A percentile compares a stretch with the other conserved stretches of the same genome.
Conservation (phyloP, 2,888 invertebrate species). For the Coleophora flavipennella region DNA sequence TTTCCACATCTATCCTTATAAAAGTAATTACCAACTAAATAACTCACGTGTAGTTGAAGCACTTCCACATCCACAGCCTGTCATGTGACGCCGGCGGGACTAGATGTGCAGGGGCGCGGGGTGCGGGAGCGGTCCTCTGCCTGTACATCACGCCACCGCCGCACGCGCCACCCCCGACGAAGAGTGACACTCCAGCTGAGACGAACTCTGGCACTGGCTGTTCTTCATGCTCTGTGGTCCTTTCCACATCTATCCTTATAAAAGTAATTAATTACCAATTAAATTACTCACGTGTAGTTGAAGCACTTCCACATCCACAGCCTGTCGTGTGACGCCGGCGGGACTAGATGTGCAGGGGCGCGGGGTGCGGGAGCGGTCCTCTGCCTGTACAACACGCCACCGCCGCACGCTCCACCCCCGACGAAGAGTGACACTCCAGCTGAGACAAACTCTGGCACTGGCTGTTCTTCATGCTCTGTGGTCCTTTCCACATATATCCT, state of each 20-base stretch:
- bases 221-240: no score
- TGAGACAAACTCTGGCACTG: conserved; percentile 73
- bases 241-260: no score
- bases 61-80: conserved; percentile 78
- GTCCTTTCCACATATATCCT: no score
- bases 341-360: conserved; percentile 70
- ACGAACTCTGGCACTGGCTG: no score
- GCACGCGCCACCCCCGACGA: conserved; percentile 72
- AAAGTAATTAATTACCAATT: no score
- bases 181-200: conserved; percentile 75
- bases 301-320: conserved; percentile 80
- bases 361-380: conserved; percentile 58
- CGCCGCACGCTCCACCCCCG: conserved; percentile 68
- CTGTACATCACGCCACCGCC: conserved; percentile 71
- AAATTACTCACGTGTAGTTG: conserved; percentile 78
- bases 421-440: conserved; percentile 76
- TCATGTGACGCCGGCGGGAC: conserved; percentile 74
- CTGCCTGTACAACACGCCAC: conserved; percentile 71
- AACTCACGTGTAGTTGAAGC: conserved; percentile 77
- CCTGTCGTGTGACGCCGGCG: conserved; percentile 72
- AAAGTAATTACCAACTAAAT: no score
- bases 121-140: conserved; percentile 64
- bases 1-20: no score
- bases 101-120: conserved; percentile 64
- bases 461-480: conserved; percentile 54